These are phyloP conservation scores for Athalia rosae DNA, from an alignment of 2,888 invertebrate genomes.

Conservation along the genomic window DNA sequence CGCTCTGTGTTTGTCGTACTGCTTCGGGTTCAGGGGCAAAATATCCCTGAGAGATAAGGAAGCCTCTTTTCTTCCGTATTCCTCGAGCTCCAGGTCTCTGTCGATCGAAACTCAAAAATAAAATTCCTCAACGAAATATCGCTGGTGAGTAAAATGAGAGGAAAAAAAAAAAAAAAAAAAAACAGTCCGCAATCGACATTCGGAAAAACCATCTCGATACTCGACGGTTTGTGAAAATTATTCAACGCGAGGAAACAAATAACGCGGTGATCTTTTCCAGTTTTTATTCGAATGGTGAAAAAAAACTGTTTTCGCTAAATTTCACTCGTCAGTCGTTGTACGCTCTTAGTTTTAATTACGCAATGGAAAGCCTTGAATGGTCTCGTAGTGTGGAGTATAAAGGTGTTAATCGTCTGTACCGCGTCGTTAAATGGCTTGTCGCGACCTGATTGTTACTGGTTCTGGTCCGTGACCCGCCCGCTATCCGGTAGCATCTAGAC, in stretches of 20 bases:
- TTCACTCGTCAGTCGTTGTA: no score
- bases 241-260: not conserved
- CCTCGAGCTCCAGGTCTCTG: constrained; percentile 70
- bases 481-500: constrained; percentile 16
- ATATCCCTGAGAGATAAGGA: constrained; percentile 90
- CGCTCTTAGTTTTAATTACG: not conserved
- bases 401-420: constrained; percentile 13
- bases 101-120: constrained; percentile 48
- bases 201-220: not conserved
- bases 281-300: no score
- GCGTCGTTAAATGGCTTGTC: constrained; percentile 27
- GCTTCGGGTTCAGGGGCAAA: constrained; percentile 87
- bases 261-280: no score
- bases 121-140: not conserved
- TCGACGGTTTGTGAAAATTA: not conserved
- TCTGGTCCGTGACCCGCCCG: constrained; percentile 9
- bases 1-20: constrained; percentile 92
- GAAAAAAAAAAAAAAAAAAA: no score
- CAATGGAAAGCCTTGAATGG: constrained; percentile 8
- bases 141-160: no score
- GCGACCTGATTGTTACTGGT: constrained; percentile 12
- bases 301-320: no score
- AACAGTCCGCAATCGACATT: not conserved
- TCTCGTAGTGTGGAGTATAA: no score
- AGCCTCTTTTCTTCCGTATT: constrained; percentile 75